Base-by-base conservation (phyloP, 1,140 invertebrate genomes). In the Orchestia grillus region DNA sequence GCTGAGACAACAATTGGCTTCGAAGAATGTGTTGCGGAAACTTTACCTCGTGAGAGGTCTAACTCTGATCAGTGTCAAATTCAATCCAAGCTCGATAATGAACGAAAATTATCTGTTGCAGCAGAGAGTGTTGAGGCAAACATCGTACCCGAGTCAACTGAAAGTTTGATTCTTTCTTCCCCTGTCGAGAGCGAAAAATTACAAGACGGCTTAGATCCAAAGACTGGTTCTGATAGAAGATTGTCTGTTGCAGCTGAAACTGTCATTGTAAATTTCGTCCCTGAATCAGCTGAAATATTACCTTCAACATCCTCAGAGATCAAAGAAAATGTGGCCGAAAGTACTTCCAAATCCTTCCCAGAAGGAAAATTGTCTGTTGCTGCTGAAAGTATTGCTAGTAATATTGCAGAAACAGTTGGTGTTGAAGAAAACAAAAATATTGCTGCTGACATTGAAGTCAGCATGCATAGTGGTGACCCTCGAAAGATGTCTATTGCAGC, bases 11-110 rank as follows among this genome's bases (percentile, higher is more conserved):
- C 44, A 44, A 40, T 44, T 45, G 92, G 36, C 40, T 44, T 47
- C 36, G 92, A 94, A 11, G 92, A 94, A n/a, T 94, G 11, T 94
- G 92, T 45, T 94, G 36, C 92, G 41, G 92, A 94, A 94, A 44
- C 11, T 11, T 42, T 90, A 28, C 42, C 41, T 11, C 11, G 41
- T 90, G 88, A 44, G 43, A 41, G 43, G 41, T 90, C 88, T 15
- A 44, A 43, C 43, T 3, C 88, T 42, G 41, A 42, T 47, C 44
- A 40, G 43, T 94, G 92, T 47, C 43, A 44, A 94, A 94, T 94
- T 45, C 43, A 45, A 8, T 44, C 44, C 19, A 15, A 45, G 19
- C 92, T 40, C 8, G 44, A 45, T 16, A 44, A 11, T 45, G 92
- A 15, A 6, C 6, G 92, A 40, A 94, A 44, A 40, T 40, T 94